Conservation (phyloP, 2,888 invertebrate genomes). For the Coenonympha glycerion region DNA sequence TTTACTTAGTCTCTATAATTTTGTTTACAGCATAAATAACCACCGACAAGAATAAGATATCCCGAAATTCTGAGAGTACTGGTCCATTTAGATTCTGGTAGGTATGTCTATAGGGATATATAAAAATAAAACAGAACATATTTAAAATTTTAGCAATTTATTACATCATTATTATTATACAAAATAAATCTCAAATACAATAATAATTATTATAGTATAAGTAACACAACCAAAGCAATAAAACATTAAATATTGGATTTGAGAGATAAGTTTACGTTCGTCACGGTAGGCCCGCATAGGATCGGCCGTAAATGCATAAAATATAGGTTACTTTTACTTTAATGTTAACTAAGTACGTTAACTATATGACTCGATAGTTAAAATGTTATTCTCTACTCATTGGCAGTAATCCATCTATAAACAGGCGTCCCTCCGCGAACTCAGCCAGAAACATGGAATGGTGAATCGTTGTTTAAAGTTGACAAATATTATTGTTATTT, state of each 20-base stretch:
- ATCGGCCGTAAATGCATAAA: conserved; percentile 63
- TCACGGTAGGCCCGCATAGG: conserved; percentile 47
- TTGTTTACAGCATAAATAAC: no score
- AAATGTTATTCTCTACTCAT: conserved; percentile 51
- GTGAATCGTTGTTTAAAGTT: conserved; percentile 1
- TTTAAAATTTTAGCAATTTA: conserved; percentile 66
- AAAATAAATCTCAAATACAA: conserved; percentile 75
- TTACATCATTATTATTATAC: conserved; percentile 70
- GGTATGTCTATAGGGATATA: not conserved
- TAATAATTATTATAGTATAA: conserved; percentile 65
- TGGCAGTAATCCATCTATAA: conserved; percentile 52
- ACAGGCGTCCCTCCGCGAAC: conserved; percentile 43
- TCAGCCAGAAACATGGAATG: not conserved
- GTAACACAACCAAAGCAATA: conserved; percentile 76
- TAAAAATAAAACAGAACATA: conserved; percentile 20
- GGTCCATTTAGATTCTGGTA: no score
- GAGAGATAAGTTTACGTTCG: conserved; percentile 57
- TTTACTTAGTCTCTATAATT: no score
- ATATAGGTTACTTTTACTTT: conserved; percentile 41
- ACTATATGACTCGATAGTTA: conserved; percentile 57
- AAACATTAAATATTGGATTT: conserved; percentile 71
- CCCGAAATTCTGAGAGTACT: no score
- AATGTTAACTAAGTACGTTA: conserved; percentile 37
- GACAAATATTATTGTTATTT: no score
- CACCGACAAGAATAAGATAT: no score